phyloP scores from a whole-genome alignment of 2,888 invertebrate genomes.

The Sarcophaga carnaria region DNA sequence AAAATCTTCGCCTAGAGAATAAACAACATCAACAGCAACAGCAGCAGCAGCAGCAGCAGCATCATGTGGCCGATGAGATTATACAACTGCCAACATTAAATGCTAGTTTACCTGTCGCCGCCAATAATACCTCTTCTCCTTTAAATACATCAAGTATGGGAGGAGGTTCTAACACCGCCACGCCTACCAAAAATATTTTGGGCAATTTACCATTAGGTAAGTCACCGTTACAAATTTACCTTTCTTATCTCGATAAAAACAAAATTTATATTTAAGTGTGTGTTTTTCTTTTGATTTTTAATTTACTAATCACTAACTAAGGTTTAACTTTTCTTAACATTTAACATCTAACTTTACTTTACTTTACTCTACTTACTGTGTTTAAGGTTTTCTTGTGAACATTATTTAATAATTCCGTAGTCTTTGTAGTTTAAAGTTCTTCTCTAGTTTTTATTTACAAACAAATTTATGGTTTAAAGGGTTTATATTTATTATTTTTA shows the following conservation, averaged over 20 bases:
- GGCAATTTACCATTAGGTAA: slow-evolving; percentile 82
- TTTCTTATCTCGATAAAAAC: background rate
- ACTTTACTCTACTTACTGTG: no score
- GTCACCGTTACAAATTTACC: slow-evolving; percentile 63
- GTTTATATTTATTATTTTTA: slow-evolving; percentile 5
- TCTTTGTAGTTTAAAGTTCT: slow-evolving; percentile 6
- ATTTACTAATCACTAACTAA: background rate
- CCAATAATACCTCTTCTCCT: slow-evolving; percentile 30
- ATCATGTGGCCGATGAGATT: slow-evolving; percentile 80
- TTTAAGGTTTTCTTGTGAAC: background rate
- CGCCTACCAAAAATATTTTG: slow-evolving; percentile 78
- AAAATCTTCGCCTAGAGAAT: slow-evolving; percentile 72
- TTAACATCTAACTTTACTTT: background rate
- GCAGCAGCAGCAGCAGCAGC: slow-evolving; percentile 73
- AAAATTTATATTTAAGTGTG: background rate
- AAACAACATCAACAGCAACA: slow-evolving; percentile 63
- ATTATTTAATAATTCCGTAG: slow-evolving; percentile 36
- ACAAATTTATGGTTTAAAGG: slow-evolving; percentile 37
- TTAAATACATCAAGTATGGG: background rate
- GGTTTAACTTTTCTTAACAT: background rate
- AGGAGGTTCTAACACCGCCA: slow-evolving; percentile 13
- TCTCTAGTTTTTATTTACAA: background rate
- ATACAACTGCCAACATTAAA: slow-evolving; percentile 78
- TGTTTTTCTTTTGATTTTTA: background rate
- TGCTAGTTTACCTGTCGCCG: slow-evolving; percentile 65